phyloP scores from a whole-genome alignment of 2,888 invertebrate genomes.

The Cheilosia scutellata region DNA sequence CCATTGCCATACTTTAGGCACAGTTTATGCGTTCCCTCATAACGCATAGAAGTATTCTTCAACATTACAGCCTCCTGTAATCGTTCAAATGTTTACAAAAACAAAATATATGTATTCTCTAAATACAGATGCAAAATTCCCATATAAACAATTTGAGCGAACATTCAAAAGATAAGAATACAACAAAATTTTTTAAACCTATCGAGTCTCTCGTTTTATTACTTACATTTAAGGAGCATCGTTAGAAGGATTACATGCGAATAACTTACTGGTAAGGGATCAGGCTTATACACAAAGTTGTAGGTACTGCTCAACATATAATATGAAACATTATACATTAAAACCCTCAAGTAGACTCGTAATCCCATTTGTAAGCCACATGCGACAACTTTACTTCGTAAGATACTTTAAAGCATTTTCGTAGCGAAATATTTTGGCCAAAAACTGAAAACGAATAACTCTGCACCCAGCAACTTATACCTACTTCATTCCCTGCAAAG shows the following conservation, averaged over 20 bases:
- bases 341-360: conserved; percentile 2
- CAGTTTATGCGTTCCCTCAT: too few relatives aligned
- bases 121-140: background rate
- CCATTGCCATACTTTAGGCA: too few relatives aligned
- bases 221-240: background rate
- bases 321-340: background rate
- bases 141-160: background rate
- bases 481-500: background rate
- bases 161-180: background rate
- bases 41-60: too few relatives aligned
- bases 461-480: conserved; percentile 12
- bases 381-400: conserved; percentile 33
- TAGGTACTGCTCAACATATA: background rate
- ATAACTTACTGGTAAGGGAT: background rate
- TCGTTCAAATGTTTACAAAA: too few relatives aligned
- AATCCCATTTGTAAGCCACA: conserved; percentile 19
- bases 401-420: conserved; percentile 20
- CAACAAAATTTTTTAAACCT: background rate
- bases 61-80: too few relatives aligned
- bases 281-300: background rate
- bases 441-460: conserved; percentile 1
- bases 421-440: background rate
- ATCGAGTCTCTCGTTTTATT: background rate
- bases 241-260: background rate
- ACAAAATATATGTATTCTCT: too few relatives aligned